Base-by-base conservation (phyloP, 1,140 invertebrate genomes). In the Neelides sp. region DNA sequence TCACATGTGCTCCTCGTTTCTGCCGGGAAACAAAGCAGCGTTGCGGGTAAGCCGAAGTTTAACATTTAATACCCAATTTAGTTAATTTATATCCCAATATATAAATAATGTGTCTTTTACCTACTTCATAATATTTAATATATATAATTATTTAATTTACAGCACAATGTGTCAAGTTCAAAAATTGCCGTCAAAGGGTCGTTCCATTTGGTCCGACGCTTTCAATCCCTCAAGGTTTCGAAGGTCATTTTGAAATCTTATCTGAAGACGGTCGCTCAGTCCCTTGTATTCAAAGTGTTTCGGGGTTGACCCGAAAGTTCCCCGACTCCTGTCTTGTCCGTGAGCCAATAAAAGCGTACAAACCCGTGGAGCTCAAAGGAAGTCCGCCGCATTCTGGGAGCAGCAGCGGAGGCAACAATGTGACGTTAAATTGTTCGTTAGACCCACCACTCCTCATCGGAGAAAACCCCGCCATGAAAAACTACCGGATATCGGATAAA, bases 181-280 rank as follows among this genome's bases (percentile, higher is more conserved):
- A 91, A 66, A 88, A 93, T 65, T 81, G 83, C 1, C 68, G 75
- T 17, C 54, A 59, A 22, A 71, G 80, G 54, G 77, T 80, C 58
- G 82, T 83, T 20, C 82, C 78, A 50, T 75, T 85, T 0, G 84
- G 87, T 8, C 83, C 85, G 0, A 76, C 84, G 61, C 71, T 94
- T 34, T 79, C 86, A 37, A 92, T 95, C 43, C 91, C 91, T 0
- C 81, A 92, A 50, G 78, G 80, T 5, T 95, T 90, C 66, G 74
- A 81, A 53, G 91, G 91, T 4, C 94, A 86, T 69, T 94, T 94
- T 66, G 91, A 95, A 70, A 76, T 94, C 27, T 70, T 94, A 22
- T 92, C 86, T 64, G 89, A 95, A 68, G 89, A 94, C 64, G 90
- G 89, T 0, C 73, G 84, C 57, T 83, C 86, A 13, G 85, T 89